A percentile compares a stretch with the other conserved stretches of the same genome.
Conservation (phyloP, 2,113 vertebrate species). For the Zootoca vivipara region DNA sequence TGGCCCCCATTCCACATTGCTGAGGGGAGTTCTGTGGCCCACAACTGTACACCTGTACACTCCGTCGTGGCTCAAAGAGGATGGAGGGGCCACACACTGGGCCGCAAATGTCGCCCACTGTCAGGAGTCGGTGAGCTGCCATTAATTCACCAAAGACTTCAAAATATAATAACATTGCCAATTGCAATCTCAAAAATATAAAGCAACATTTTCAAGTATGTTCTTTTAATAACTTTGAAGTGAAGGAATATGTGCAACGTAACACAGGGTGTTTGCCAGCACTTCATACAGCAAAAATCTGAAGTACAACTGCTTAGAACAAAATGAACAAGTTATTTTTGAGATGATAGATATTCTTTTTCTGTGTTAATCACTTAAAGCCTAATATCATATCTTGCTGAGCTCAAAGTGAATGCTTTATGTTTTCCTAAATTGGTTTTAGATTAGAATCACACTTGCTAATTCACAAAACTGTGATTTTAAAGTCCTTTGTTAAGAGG, state of each 20-base stretch:
- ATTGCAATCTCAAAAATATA: background rate
- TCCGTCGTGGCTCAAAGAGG: too few relatives aligned
- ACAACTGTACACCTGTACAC: too few relatives aligned
- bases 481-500: background rate
- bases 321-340: slow-evolving; percentile 10
- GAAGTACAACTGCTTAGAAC: background rate
- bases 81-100: too few relatives aligned
- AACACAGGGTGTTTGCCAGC: background rate
- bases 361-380: slow-evolving; percentile 7
- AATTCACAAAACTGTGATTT: background rate
- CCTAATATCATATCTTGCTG: background rate
- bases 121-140: too few relatives aligned
- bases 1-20: too few relatives aligned
- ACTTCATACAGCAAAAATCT: background rate
- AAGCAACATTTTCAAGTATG: background rate
- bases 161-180: background rate
- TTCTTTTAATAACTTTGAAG: background rate
- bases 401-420: slow-evolving; percentile 1
- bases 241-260: background rate
- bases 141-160: background rate
- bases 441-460: slow-evolving; percentile 4
- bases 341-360: background rate
- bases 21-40: too few relatives aligned
- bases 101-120: too few relatives aligned
- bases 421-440: slow-evolving; percentile 25